A percentile compares a stretch with the other conserved stretches of the same genome.
These are phyloP conservation scores for Papilio aristodemus DNA, from an alignment of 1,140 invertebrate species.

Conservation along the genomic window DNA sequence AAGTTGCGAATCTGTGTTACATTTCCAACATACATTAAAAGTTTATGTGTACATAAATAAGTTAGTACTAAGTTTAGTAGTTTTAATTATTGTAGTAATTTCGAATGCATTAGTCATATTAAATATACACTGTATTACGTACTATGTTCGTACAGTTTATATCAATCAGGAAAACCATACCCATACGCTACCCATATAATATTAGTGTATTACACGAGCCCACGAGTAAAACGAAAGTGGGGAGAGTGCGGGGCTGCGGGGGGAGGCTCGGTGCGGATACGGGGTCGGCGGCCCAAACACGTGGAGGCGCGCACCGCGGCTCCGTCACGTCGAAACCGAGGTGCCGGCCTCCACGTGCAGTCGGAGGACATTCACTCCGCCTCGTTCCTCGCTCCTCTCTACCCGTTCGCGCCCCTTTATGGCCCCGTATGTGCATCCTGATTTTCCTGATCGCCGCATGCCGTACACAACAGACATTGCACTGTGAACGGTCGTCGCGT, in stretches of 20 bases:
- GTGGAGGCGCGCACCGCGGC: slow-evolving; percentile 76
- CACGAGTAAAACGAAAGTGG: slow-evolving; percentile 54
- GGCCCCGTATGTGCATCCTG: slow-evolving; percentile 68
- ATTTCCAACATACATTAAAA: not conserved
- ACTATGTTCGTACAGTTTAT: not conserved
- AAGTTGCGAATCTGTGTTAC: not conserved
- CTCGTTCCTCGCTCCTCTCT: slow-evolving; percentile 56
- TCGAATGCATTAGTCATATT: not conserved
- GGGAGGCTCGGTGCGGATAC: slow-evolving; percentile 54
- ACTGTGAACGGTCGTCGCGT: slow-evolving; percentile 60
- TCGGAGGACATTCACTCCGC: slow-evolving; percentile 74
- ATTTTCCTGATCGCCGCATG: slow-evolving; percentile 71
- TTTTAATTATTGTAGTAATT: not conserved
- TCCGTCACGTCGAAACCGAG: slow-evolving; percentile 64
- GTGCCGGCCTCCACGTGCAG: slow-evolving; percentile 75
- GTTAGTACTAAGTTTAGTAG: not conserved
- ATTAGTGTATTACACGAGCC: slow-evolving; percentile 33
- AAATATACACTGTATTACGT: not conserved
- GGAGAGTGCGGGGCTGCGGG: slow-evolving; percentile 54
- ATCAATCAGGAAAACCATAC: slow-evolving; percentile 22
- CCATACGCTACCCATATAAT: slow-evolving; percentile 30
- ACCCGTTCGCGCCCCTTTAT: slow-evolving; percentile 54
- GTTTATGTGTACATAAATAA: not conserved
- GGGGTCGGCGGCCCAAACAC: slow-evolving; percentile 72
- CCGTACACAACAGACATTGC: slow-evolving; percentile 63